Conservation (phyloP, 2,888 invertebrate genomes). For the Fabriciana adippe region DNA sequence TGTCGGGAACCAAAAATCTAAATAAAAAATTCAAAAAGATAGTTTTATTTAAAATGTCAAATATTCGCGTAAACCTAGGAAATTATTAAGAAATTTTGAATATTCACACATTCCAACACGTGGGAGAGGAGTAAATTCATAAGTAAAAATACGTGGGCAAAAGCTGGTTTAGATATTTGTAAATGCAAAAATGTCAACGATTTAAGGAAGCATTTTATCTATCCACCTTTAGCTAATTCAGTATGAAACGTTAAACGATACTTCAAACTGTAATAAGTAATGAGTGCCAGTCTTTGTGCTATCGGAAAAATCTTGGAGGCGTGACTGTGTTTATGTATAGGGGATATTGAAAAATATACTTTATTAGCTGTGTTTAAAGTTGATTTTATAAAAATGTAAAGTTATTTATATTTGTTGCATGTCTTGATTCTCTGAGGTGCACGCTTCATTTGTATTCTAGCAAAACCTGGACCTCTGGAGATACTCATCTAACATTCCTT, state of each 20-base stretch:
- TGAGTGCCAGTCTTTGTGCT: slow-evolving; percentile 25
- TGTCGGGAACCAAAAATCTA: no score
- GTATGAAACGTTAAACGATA: slow-evolving; percentile 21
- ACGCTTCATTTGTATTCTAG: slow-evolving; percentile 50
- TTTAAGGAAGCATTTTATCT: no score
- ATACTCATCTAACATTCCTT: slow-evolving; percentile 51
- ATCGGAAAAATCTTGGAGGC: slow-evolving; percentile 33
- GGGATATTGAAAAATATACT: background rate
- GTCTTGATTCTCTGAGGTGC: slow-evolving; percentile 40
- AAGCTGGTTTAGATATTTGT: background rate
- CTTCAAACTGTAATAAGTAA: slow-evolving; percentile 28
- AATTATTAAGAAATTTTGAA: no score
- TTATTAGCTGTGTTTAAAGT: background rate
- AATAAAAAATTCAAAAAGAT: no score
- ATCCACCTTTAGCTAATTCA: background rate
- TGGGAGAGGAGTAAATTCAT: no score
- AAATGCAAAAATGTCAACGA: background rate
- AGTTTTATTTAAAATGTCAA: no score
- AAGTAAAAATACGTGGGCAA: no score
- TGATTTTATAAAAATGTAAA: background rate
- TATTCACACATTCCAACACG: no score
- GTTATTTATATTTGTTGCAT: slow-evolving; percentile 38
- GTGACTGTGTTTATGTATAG: slow-evolving; percentile 28
- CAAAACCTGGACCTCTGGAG: slow-evolving; percentile 45
- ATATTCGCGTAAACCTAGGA: no score